Conservation (phyloP, 2,113 vertebrate genomes). For the Oplegnathus fasciatus region DNA sequence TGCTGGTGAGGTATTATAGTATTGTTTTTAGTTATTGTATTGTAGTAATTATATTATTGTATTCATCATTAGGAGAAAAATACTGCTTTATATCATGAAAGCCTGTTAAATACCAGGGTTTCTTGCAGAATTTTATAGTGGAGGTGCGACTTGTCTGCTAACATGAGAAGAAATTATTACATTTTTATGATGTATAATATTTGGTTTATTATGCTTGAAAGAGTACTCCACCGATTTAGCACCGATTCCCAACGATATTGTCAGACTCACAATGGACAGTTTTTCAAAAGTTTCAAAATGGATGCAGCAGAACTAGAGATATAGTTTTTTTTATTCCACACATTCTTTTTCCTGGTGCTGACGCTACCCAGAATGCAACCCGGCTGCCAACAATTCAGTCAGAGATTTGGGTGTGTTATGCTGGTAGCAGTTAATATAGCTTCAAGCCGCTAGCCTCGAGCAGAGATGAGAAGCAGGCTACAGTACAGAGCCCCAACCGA, state of each 20-base stretch:
- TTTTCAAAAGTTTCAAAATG: too few species aligned
- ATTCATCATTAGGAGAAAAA: not conserved
- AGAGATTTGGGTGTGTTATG: too few species aligned
- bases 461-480: not conserved
- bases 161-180: not conserved
- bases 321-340: not conserved
- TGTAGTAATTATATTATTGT: not conserved
- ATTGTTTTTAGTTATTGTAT: not conserved
- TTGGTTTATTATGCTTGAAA: not conserved
- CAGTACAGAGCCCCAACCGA: too few species aligned
- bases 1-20: not conserved
- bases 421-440: too few species aligned
- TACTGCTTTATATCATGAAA: not conserved
- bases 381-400: too few species aligned
- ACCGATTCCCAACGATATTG: not conserved
- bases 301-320: not conserved
- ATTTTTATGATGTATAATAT: not conserved
- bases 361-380: not conserved
- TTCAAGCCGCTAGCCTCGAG: not conserved
- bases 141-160: not conserved
- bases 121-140: not conserved
- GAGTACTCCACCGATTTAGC: not conserved
- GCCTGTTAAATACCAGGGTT: not conserved
- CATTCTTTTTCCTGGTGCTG: not conserved
- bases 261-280: too few species aligned